Evolutionary conservation across 1,140 invertebrate genomes (phyloP).

Genomic region (Bombus terrestris): DNA sequence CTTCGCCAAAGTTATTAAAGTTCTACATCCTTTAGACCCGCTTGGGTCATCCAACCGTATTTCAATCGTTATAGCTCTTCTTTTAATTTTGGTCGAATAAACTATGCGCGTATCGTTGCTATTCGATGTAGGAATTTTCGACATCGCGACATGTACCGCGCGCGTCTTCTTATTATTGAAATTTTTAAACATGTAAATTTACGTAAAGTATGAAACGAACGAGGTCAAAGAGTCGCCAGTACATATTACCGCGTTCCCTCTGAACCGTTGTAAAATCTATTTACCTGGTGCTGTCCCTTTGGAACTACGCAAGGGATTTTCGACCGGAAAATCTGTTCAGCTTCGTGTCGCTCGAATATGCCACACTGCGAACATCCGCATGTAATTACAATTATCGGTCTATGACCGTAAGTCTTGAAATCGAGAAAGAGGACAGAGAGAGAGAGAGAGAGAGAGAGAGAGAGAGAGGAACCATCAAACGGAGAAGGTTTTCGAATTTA

Average conservation of each 20-base stretch:
- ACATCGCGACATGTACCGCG: background rate
- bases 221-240: conserved; percentile 31
- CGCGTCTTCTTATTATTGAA: too few relatives aligned
- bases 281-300: conserved; percentile 23
- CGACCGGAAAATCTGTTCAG: conserved; percentile 8
- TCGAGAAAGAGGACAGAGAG: background rate
- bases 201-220: background rate
- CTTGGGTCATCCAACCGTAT: too few relatives aligned
- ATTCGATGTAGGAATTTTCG: background rate
- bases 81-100: background rate
- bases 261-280: conserved; percentile 43
- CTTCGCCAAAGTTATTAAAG: too few relatives aligned
- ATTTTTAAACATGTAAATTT: background rate
- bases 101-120: background rate
- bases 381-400: conserved; percentile 24
- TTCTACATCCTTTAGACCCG: too few relatives aligned
- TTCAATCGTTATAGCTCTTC: too few relatives aligned
- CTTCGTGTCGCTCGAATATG: background rate
- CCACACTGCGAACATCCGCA: background rate
- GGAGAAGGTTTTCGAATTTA: background rate
- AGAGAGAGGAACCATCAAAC: too few relatives aligned
- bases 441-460: background rate
- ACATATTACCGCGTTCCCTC: conserved; percentile 19
- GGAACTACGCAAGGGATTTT: background rate
- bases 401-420: background rate